A percentile compares a stretch with the other conserved stretches of the same genome.
Conservation (phyloP, 1,140 invertebrate species). For the Drosophila ananassae region DNA sequence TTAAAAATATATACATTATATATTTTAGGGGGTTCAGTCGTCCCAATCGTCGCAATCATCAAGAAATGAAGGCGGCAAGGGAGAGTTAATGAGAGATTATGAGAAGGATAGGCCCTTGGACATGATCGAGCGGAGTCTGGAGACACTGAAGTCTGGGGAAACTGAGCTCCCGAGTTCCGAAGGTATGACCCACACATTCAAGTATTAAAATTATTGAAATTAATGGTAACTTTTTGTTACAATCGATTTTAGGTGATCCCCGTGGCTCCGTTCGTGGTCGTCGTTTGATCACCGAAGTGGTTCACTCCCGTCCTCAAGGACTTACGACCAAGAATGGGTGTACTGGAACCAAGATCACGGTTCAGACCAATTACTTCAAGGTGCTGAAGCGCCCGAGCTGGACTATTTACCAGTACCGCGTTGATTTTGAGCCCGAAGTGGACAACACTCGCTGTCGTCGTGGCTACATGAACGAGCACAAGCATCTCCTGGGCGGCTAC, state of each 20-base stretch:
- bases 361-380: conserved; percentile 91
- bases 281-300: conserved; percentile 60
- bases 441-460: conserved; percentile 64
- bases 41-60: too few relatives aligned
- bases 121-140: too few relatives aligned
- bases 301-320: conserved; percentile 57
- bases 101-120: too few relatives aligned
- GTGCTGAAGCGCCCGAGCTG: conserved; percentile 88
- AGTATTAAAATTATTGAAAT: neutral
- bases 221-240: neutral
- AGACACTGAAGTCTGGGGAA: neutral
- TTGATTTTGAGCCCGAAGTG: conserved; percentile 89
- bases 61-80: too few relatives aligned
- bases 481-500: conserved; percentile 73
- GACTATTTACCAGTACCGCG: conserved; percentile 92
- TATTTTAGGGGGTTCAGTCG: too few relatives aligned
- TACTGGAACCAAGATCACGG: conserved; percentile 41
- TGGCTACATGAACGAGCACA: conserved; percentile 57
- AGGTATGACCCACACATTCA: conserved; percentile 9
- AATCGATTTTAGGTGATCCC: conserved; percentile 42
- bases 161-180: conserved; percentile 1
- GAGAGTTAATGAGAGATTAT: too few relatives aligned
- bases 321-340: conserved; percentile 52
- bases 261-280: conserved; percentile 72
- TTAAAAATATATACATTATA: too few relatives aligned